Conservation (phyloP, 2,888 invertebrate genomes). For the Coelopa pilipes region DNA sequence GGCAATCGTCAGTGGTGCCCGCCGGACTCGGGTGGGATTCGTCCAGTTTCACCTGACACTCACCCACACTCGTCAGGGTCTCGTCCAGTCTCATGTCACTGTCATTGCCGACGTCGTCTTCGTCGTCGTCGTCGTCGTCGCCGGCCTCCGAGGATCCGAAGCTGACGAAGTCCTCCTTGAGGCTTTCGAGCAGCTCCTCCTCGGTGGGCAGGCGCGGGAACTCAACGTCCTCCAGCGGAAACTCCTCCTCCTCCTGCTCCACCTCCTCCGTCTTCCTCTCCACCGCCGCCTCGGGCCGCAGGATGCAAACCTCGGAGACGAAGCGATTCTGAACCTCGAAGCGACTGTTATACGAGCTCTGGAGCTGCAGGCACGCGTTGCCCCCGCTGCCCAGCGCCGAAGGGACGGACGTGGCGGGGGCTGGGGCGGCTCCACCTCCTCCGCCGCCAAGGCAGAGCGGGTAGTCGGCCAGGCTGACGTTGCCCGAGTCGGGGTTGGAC, state of each 20-base stretch:
- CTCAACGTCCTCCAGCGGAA: conserved; percentile 14
- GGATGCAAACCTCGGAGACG: conserved; percentile 56
- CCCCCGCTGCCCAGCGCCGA: too few species aligned
- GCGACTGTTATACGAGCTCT: conserved; percentile 58
- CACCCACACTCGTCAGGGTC: conserved; percentile 39
- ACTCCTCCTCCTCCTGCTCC: too few species aligned
- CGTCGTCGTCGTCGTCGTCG: not conserved
- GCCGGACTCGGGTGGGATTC: too few species aligned
- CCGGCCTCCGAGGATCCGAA: too few species aligned
- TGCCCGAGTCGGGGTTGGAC: conserved; percentile 65
- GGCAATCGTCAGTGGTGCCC: too few species aligned
- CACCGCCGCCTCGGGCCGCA: too few species aligned
- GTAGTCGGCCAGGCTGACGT: conserved; percentile 63
- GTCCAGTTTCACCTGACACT: not conserved
- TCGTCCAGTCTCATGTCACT: conserved; percentile 39
- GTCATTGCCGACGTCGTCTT: not conserved
- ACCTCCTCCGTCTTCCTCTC: too few species aligned
- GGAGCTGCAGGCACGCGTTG: conserved; percentile 58
- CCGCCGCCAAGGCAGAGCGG: conserved; percentile 49
- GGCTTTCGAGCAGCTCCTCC: conserved; percentile 55
- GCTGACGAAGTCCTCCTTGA: conserved; percentile 47
- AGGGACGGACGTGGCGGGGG: conserved; percentile 43
- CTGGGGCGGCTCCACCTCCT: too few species aligned
- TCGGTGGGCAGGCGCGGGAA: conserved; percentile 58
- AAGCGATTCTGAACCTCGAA: conserved; percentile 60